Evolutionary conservation across 2,797 vertebrate genomes (phyloP).

Genomic region (Vipera latastei): DNA sequence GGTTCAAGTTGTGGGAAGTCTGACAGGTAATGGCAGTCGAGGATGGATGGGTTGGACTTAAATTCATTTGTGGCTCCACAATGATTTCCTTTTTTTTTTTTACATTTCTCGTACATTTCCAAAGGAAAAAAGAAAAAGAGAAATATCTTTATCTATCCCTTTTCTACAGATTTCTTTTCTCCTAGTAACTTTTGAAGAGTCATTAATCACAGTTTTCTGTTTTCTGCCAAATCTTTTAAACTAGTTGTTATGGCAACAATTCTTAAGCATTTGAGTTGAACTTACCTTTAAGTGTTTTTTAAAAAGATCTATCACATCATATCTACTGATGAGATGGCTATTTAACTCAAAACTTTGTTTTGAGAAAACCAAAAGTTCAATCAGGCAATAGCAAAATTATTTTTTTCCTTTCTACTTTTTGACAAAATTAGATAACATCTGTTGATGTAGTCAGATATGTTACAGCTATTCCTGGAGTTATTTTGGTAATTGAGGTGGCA

Average conservation of each 20-base stretch:
- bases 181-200: rapidly evolving
- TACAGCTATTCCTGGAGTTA: neutral
- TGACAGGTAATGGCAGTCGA: too few relatives aligned
- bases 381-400: neutral
- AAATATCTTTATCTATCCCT: neutral
- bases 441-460: neutral
- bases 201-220: neutral
- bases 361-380: neutral
- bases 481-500: neutral
- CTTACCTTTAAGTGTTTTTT: neutral
- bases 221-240: neutral
- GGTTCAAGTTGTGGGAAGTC: neutral
- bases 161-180: neutral
- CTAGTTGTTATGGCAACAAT: neutral
- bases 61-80: neutral
- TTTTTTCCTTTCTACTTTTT: neutral
- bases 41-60: neutral
- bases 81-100: neutral
- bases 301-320: neutral
- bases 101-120: neutral
- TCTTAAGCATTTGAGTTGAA: neutral
- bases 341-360: neutral
- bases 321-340: neutral
- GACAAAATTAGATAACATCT: neutral
- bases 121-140: neutral